Percentiles rank a stretch among this genome's conserved stretches.
These are phyloP conservation scores for Rhorus exstirpatorius DNA, from an alignment of 2,888 invertebrate species.

Conservation along the genomic window DNA sequence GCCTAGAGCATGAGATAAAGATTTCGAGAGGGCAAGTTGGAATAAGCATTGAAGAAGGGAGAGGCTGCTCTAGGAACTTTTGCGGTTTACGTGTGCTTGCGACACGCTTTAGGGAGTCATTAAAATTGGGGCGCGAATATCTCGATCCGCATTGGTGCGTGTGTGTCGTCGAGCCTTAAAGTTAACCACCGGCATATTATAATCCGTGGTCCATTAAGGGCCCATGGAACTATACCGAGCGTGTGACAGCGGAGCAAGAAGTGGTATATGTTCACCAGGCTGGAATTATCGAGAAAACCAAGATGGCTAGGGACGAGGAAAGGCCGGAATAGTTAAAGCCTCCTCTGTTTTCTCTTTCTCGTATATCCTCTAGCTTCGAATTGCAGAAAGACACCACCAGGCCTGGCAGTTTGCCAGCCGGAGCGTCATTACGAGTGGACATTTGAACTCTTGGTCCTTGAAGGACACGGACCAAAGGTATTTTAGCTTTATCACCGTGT, in stretches of 20 bases:
- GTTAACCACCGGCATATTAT: slow-evolving; percentile 13
- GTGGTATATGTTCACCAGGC: neutral
- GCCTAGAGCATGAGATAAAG: neutral
- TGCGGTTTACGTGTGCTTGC: slow-evolving; percentile 34
- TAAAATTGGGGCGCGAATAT: slow-evolving; percentile 38
- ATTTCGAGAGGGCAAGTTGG: neutral
- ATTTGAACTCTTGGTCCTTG: slow-evolving; percentile 57
- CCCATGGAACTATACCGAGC: slow-evolving; percentile 35
- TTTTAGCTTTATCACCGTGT: slow-evolving; percentile 40
- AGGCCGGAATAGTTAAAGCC: neutral
- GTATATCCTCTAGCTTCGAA: slow-evolving; percentile 10
- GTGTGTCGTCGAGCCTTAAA: neutral
- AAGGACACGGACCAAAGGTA: slow-evolving; percentile 18
- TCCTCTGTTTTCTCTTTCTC: neutral
- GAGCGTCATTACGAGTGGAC: slow-evolving; percentile 53
- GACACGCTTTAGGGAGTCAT: slow-evolving; percentile 21
- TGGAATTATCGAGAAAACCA: slow-evolving; percentile 47
- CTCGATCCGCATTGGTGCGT: neutral
- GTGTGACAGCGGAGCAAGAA: slow-evolving; percentile 22
- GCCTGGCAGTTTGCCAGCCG: slow-evolving; percentile 55
- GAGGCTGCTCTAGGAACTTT: slow-evolving; percentile 21
- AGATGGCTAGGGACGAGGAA: slow-evolving; percentile 6
- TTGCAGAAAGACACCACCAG: slow-evolving; percentile 45
- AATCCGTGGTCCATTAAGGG: slow-evolving; percentile 21
- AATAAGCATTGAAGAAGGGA: neutral